phyloP scores from a whole-genome alignment of 2,797 vertebrate species.

The Poeciliopsis infans region DNA sequence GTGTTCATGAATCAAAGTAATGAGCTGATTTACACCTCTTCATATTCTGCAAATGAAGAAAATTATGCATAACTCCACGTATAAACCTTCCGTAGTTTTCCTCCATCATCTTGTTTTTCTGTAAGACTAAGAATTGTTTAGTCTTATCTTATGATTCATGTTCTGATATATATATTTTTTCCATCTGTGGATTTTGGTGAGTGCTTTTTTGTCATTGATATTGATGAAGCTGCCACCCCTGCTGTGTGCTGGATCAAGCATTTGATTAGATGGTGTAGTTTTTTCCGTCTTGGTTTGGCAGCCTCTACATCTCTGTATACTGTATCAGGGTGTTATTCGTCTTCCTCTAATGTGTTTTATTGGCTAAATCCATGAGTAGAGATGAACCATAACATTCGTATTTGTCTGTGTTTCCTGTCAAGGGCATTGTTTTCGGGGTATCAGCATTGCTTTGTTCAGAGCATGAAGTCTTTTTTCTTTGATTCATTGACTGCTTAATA shows the following conservation, averaged over 20 bases:
- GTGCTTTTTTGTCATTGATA: slow-evolving; percentile 15
- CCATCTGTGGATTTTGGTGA: slow-evolving; percentile 11
- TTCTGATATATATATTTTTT: slow-evolving; percentile 2
- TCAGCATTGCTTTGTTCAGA: slow-evolving; percentile 19
- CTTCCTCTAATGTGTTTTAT: slow-evolving; percentile 45
- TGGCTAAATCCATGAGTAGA: slow-evolving; percentile 34
- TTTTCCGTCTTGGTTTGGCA: slow-evolving; percentile 35
- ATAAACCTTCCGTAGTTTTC: slow-evolving; percentile 7
- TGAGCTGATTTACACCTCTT: slow-evolving; percentile 18
- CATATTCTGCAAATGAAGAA: slow-evolving; percentile 4
- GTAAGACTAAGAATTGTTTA: background rate
- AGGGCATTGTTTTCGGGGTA: slow-evolving; percentile 20
- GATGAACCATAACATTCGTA: slow-evolving; percentile 36
- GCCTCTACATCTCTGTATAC: slow-evolving; percentile 34
- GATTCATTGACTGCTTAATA: slow-evolving; percentile 7
- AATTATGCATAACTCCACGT: slow-evolving; percentile 4
- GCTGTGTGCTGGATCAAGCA: slow-evolving; percentile 28
- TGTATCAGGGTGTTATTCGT: slow-evolving; percentile 44
- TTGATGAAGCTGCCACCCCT: slow-evolving; percentile 46
- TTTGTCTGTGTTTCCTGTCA: slow-evolving; percentile 34
- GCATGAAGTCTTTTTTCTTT: slow-evolving; percentile 25
- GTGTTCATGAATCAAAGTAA: slow-evolving; percentile 9
- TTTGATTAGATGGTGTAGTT: slow-evolving; percentile 41
- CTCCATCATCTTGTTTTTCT: slow-evolving; percentile 29
- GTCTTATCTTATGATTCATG: background rate